Base-by-base conservation (phyloP, 2,888 invertebrate genomes). In the Sinhomidia bicolor region DNA sequence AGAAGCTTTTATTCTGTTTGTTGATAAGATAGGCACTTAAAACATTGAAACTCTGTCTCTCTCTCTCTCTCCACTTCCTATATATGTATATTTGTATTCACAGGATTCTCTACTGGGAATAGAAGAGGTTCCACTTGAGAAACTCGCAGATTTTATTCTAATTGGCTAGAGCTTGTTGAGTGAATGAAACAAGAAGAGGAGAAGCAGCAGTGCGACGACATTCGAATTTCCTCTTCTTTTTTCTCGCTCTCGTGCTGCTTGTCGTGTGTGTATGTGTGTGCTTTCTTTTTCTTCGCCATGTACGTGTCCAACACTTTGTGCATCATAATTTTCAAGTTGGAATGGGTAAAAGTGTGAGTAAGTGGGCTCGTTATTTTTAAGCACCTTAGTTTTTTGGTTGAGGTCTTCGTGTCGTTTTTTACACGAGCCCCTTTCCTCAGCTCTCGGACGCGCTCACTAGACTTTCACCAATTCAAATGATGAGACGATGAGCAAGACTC, bases 351-450 rank as follows among this genome's bases (percentile, higher is more conserved):
- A 86, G 86, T 86, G 86, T 86, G 86, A 86, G 74, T 81, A 81
- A 86, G 81, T 81, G 86, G 79, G 80, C 81, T 86, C 86, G 86
- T 86, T 86, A 86, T 57, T 81, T 81, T 86, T 86, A 86, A 86
- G 86, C 65, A 78, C 86, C 74, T 86, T 86, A 86, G 57, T 86
- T 85, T 85, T 80, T 60, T 44, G 62, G 80, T 60, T 41, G 14
- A 36, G 57, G 23, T 60, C 20, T 51, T 29, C 29, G n/a, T 44
- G 76, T 54, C 47, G 74, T n/a, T 47, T 47, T 47, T 60, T 20
- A 60, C 20, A 60, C 12, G 17, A 7, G 7, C 4, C 6, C 4
- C 10, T n/a, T 54, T 54, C n/a, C 54, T 6, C 10, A 54, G 5
- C 14, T 54, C 14, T 26, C 26, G 20, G 20, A 57, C 54, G 5